Base-by-base conservation (phyloP, 2,888 invertebrate species). In the Philhelius pedissequus region DNA sequence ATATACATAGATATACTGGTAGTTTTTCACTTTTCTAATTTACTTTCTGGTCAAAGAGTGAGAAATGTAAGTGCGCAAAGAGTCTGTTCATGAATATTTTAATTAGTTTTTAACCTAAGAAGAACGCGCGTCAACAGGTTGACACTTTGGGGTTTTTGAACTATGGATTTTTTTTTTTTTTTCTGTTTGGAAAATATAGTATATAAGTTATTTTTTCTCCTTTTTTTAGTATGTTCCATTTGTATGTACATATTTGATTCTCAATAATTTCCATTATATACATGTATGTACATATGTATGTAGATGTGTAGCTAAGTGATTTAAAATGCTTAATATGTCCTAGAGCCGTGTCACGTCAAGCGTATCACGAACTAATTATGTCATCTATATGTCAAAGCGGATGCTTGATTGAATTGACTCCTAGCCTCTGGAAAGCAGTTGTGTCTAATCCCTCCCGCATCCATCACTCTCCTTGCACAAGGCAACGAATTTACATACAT, bases 341-440 rank as follows among this genome's bases (percentile, higher is more conserved):
- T 27, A 25, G 69, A 83, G 82, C 58, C 18, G 69, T 64, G 43
- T 60, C 64, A 64, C 66, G 83, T 83, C 83, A 79, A 79, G 83
- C 74, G 69, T 83, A 83, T 83, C 79, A 83, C 83, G 70, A 83
- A 83, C 79, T 83, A 83, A 83, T 83, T 83, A 83, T 79, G 79
- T 66, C 79, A 74, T 83, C 74, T 79, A 70, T 79, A 66, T 69
- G 69, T 79, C 83, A 83, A 83, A 83, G 83, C 62, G 74, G 69
- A 64, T 69, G 79, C 79, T 75, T 79, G 83, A 83, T 83, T 79
- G 74, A 83, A 74, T 83, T 79, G 79, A 54, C 79, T 83, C 74
- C 70, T 77, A 54, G 71, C 77, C 40, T n/a, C 35, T 20, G 30
- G 27, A 45, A 27, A 9, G 7, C 7, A 50, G 50, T 27, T 18